Evolutionary conservation across 53 echinoderm and acorn worm genomes (phyloP), one percentile per base, ranked within the genome.

Genomic region (Holothuria leucospilota): DNA sequence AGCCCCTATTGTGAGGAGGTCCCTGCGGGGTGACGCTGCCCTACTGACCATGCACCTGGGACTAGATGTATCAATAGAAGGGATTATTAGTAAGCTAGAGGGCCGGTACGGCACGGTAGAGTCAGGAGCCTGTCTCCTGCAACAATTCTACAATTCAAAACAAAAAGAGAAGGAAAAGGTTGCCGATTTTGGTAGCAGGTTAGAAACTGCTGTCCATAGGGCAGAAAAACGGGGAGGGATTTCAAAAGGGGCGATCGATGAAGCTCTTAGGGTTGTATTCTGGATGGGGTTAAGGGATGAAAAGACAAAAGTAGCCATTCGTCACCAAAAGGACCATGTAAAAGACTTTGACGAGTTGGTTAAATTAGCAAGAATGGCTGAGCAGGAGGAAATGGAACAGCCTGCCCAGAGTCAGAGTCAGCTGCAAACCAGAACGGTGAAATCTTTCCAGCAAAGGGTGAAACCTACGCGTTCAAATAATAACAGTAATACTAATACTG

Each of bases 91-190:
- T 2, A 63, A 82, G 29, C 39, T 82, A 1, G 82, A 82, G 30
- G 82, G 82, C 14, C 39, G 63, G 0, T 82, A 82, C 28, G 62
- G 82, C 1, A 63, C 82, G 63, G 82, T 82, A 2, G 63, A 82
- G 39, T 21, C 27, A 0, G 82, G 69, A 9, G 85, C 85, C 2
- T 70, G 70, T 20, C 58, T 85, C 8, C 71, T 85, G 16, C 85
- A 85, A 52, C 69, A 85, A n/a, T 41, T 85, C 29, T 85, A 85
- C 0, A 8, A 40, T 2, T 39, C 23, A 2, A 65, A 9, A 49
- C 84, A 84, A 23, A 46, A 64, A 12, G 14, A 10, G 8, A 39
- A 16, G 5, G 68, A 66, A 21, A 13, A 8, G 3, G 81, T 59
- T 6, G 27, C 81, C 26, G 62, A 13, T 13, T 67, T 42, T 64